Evolutionary conservation across 2,113 vertebrate genomes (phyloP).

Genomic region (Hippocampus barbouri): DNA sequence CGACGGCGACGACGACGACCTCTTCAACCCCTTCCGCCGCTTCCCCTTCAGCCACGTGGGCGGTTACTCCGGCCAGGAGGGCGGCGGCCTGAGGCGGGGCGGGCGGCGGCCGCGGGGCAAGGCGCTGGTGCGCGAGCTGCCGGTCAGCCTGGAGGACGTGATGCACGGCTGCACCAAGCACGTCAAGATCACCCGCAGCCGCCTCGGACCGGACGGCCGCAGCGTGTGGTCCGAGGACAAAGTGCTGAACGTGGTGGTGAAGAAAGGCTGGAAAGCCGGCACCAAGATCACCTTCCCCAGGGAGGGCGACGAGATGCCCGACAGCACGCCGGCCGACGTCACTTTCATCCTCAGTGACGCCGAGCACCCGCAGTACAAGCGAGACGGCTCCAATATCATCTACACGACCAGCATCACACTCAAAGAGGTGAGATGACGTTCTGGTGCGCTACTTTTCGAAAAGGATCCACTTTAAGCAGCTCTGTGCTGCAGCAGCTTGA

Average conservation of each 20-base stretch:
- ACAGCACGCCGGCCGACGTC: constrained; percentile 86
- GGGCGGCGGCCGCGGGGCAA: constrained; percentile 69
- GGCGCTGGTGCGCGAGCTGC: constrained; percentile 76
- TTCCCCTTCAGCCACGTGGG: constrained; percentile 88
- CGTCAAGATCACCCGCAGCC: constrained; percentile 88
- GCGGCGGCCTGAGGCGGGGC: constrained; percentile 60
- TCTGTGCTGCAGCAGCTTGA: no score
- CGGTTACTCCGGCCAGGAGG: constrained; percentile 70
- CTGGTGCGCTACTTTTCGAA: no score
- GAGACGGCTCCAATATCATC: constrained; percentile 90
- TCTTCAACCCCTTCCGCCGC: constrained; percentile 83
- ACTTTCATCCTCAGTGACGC: constrained; percentile 94
- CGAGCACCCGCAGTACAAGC: constrained; percentile 85
- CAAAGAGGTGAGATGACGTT: constrained; percentile 80
- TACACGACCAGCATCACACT: constrained; percentile 88
- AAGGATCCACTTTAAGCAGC: no score
- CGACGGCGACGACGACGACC: constrained; percentile 85
- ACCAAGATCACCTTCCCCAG: constrained; percentile 96
- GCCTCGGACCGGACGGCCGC: constrained; percentile 84
- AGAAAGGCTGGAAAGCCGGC: constrained; percentile 94
- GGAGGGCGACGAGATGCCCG: constrained; percentile 88
- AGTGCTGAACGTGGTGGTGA: constrained; percentile 94
- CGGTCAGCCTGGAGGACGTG: constrained; percentile 89
- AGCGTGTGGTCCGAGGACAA: constrained; percentile 84
- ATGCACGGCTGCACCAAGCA: constrained; percentile 88